Evolutionary conservation across 1,140 invertebrate genomes (phyloP), one percentile per base, ranked within the genome.

Genomic region (Sinella curviseta): DNA sequence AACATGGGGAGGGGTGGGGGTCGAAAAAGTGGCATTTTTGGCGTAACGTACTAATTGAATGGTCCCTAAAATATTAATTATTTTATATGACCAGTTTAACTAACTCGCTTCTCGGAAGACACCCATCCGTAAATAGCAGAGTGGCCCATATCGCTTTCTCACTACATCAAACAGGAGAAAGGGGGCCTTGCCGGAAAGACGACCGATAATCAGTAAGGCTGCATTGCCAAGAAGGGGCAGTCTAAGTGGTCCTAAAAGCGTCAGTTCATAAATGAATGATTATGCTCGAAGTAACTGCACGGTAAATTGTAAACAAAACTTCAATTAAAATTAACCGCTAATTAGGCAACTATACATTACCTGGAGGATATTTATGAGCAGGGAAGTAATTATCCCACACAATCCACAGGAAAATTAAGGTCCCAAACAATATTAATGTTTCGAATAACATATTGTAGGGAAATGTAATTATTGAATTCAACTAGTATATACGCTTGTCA

Each of bases 391-490:
- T 70, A n/a, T 70, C 65, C 3, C 4, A 3, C 8, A 70, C 24
- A 33, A 70, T 17, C 65, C 65, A 70, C 12, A 70, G 2, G 1
- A 70, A 14, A n/a, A 30, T 8, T 30, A 70, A 4, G 65, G 65
- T 31, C 24, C 12, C n/a, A n/a, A n/a, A n/a, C 14, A 60, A 24
- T n/a, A 24, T 14, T 26, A 60, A 60, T 60, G 3, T 3, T 60
- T 60, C 55, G n/a, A 60, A 17, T 4, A 60, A 60, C 55, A 60
- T 60, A n/a, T n/a, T n/a, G n/a, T n/a, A n/a, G n/a, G n/a, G n/a
- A n/a, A n/a, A n/a, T n/a, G n/a, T n/a, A n/a, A n/a, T n/a, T n/a
- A n/a, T n/a, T n/a, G n/a, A n/a, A n/a, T n/a, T n/a, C n/a, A n/a
- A n/a, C n/a, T n/a, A n/a, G n/a, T n/a, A n/a, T n/a, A n/a, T n/a